Evolutionary conservation across 1,140 invertebrate species (phyloP), one percentile per base, ranked within the genome.

Genomic region (Brachionus manjavacas): DNA sequence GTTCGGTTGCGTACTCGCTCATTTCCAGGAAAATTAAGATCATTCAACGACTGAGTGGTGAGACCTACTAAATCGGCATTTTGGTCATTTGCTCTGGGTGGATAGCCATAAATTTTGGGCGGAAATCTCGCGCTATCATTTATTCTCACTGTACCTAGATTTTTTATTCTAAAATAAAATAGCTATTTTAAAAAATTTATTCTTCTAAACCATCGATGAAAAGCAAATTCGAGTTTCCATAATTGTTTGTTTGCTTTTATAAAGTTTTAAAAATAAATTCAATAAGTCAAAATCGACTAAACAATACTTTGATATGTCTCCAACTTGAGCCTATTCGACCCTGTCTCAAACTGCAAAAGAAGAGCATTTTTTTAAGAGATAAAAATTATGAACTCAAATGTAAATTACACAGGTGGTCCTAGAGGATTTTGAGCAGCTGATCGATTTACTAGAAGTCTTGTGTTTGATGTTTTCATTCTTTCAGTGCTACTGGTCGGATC

Each of bases 121-220:
- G 79, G 79, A 68, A 43, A 81, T 60, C 79, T 60, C 9, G 52
- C 52, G n/a, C 79, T 81, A 14, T 81, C 79, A 25, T 68, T 81
- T 23, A 81, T 81, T 64, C 79, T 8, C 12, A 81, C 79, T 11
- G 64, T 68, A 52, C 78, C 78, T 80, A 35, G 4, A 35, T 1
- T 35, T 35, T 35, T 35, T 7, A 35, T 35, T 35, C 25, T 14
- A 39, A 55, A 60, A 12, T 39, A 78, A 25, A 25, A 35, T 35
- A 35, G 7, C 3, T 35, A 35, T 35, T 35, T 35, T 35, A 6
- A 35, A 35, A 35, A 35, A 35, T n/a, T 7, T n/a, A 23, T 70
- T 70, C 6, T 70, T 70, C n/a, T 35, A 31, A 70, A 81, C 79
- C 79, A 60, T 81, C 79, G 46, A 81, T 81, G 11, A 81, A 81